phyloP scores from a whole-genome alignment of 2,888 invertebrate species.

The Bursaphelenchus okinawaensis region DNA sequence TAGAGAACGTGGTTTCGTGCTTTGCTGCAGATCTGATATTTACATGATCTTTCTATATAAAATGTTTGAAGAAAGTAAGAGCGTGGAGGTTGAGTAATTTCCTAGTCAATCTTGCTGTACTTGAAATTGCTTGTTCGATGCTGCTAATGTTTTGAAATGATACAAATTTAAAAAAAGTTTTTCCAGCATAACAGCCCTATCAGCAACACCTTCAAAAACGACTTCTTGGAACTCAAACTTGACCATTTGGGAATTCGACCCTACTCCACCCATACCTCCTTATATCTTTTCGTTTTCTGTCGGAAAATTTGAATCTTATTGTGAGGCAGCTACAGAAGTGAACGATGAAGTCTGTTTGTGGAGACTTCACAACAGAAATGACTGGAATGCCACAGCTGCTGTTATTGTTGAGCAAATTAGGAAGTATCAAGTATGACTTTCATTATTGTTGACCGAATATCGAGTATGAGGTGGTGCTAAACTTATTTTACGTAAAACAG shows the following conservation, averaged over 20 bases:
- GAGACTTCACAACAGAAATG: conserved; percentile 19
- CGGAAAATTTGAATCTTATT: conserved; percentile 18
- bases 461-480: too few species aligned
- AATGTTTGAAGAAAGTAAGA: conserved; percentile 3
- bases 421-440: conserved; percentile 13
- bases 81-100: neutral
- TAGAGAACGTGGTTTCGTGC: too few species aligned
- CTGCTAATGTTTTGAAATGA: too few species aligned
- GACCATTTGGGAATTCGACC: conserved; percentile 24
- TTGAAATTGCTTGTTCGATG: neutral
- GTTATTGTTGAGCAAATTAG: conserved; percentile 21
- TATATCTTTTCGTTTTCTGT: conserved; percentile 29
- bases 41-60: too few species aligned
- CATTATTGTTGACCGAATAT: too few species aligned
- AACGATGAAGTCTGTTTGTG: conserved; percentile 24
- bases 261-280: conserved; percentile 25
- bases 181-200: conserved; percentile 21
- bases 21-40: too few species aligned
- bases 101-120: neutral
- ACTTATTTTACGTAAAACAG: too few species aligned
- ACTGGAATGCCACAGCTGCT: conserved; percentile 19
- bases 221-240: conserved; percentile 13
- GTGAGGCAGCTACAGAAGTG: neutral
- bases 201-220: conserved; percentile 16
- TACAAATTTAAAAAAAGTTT: too few species aligned